A percentile compares a stretch with the other conserved stretches of the same genome.
Evolutionary conservation across 2,797 vertebrate species (phyloP).

Genomic region (Vespertilio murinus): DNA sequence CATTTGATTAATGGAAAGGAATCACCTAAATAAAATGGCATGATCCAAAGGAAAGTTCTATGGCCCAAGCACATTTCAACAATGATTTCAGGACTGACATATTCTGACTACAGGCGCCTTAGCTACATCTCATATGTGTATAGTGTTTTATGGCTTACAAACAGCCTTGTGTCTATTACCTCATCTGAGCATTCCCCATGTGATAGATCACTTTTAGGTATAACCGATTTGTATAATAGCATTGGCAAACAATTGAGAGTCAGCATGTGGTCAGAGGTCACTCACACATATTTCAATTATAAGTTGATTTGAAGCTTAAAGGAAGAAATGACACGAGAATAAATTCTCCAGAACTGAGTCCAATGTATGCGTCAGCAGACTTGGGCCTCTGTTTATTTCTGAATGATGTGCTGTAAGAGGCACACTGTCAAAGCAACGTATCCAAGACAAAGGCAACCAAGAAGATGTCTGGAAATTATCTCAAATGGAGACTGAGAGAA

Average conservation of each 20-base stretch:
- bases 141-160: background rate
- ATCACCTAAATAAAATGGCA: background rate
- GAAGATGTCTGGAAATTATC: conserved; percentile 26
- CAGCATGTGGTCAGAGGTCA: background rate
- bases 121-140: conserved; percentile 12
- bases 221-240: conserved; percentile 44
- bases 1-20: conserved; percentile 53
- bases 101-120: conserved; percentile 28
- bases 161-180: background rate
- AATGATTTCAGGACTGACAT: conserved; percentile 35
- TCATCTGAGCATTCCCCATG: conserved; percentile 9
- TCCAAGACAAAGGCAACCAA: conserved; percentile 33
- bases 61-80: background rate
- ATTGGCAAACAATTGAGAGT: conserved; percentile 34
- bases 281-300: conserved; percentile 16
- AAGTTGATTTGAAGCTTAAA: background rate
- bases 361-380: background rate
- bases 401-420: background rate
- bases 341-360: conserved; percentile 39
- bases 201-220: conserved; percentile 51
- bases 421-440: conserved; percentile 32
- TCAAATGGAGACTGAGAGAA: conserved; percentile 21
- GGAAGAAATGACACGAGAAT: conserved; percentile 32
- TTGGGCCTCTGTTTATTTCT: conserved; percentile 35
- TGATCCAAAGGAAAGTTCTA: background rate